Percentiles rank a stretch among this genome's conserved stretches.
phyloP scores from a whole-genome alignment of 1,140 invertebrate species.

The Centruroides vittatus region DNA sequence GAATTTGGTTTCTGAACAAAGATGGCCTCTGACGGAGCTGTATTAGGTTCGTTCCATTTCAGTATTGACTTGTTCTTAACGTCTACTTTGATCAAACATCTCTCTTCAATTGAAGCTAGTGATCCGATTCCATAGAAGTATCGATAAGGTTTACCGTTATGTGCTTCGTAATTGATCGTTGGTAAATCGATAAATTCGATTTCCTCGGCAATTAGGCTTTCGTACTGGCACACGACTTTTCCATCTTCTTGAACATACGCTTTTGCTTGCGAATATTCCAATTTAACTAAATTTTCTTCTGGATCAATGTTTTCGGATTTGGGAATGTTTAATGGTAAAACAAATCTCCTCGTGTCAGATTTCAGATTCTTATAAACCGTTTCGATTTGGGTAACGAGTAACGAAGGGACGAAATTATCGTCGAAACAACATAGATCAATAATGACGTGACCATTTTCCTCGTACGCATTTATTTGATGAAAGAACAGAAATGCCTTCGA shows the following conservation, averaged over 20 bases:
- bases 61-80: constrained; percentile 36
- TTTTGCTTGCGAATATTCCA: constrained; percentile 4
- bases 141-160: constrained; percentile 50
- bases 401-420: constrained; percentile 36
- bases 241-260: constrained; percentile 4
- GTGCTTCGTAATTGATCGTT: constrained; percentile 52
- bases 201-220: constrained; percentile 1
- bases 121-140: constrained; percentile 67
- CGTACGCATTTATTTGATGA: constrained; percentile 80
- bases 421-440: constrained; percentile 71
- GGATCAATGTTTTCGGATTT: too few species aligned
- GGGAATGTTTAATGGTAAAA: too few species aligned
- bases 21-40: constrained; percentile 73
- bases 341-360: too few species aligned
- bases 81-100: constrained; percentile 22
- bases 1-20: constrained; percentile 56
- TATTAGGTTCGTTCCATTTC: constrained; percentile 53
- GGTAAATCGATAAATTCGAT: constrained; percentile 46
- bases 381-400: not conserved
- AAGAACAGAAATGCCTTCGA: constrained; percentile 67
- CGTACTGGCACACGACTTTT: not conserved
- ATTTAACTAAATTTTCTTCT: constrained; percentile 6
- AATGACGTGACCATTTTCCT: constrained; percentile 47
- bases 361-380: too few species aligned
- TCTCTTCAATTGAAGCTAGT: constrained; percentile 22